Base-by-base conservation (phyloP, 64 coral and sea anemone species). In the Montipora foliosa region DNA sequence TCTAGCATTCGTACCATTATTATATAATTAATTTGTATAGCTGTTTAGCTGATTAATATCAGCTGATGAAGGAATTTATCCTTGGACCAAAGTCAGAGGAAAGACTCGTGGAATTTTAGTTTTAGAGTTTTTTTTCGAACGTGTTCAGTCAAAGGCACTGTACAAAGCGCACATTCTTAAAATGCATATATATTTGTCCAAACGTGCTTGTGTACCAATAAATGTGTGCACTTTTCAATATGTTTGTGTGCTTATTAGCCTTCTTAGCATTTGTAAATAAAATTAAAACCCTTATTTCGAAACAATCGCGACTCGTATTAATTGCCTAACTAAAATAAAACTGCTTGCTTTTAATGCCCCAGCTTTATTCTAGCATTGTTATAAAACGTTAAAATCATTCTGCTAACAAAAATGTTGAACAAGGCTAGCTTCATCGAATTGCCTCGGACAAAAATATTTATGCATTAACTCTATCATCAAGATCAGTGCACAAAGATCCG, bases 11-110 rank as follows among this genome's bases (percentile, higher is more conserved):
- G 91, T 97, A 97, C 76, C 85, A 87, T 97, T 91, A 94, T 95
- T 97, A 97, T 97, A 97, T 97, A 97, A 97, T 97, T 97, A 95
- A 97, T 97, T 97, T 97, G 96, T 97, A 97, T 97, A 97, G 96
- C 89, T 91, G 92, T 87, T 88, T 75, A 86, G 90, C 82, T 86
- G 82, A 86, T 50, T 50, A 86, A 86, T 86, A 86, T 86, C 82
- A 90, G 88, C 93, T 90, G 90, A 90, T 76, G 75, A 93, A 76
- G 87, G 89, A 87, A 76, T 90, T 74, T 75, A 89, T 82, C 81
- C 88, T 50, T 71, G 15, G 79, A 77, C 88, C 44, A 53, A 81
- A 88, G 83, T 77, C 74, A 58, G 83, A 87, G 77, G 74, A 59
- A 92, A 75, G 64, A 86, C 82, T 86, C 76, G 80, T 89, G 96